Percentiles rank a stretch among this genome's conserved stretches.
Conservation (phyloP, 1,140 invertebrate species). For the Bombyx mandarina region DNA sequence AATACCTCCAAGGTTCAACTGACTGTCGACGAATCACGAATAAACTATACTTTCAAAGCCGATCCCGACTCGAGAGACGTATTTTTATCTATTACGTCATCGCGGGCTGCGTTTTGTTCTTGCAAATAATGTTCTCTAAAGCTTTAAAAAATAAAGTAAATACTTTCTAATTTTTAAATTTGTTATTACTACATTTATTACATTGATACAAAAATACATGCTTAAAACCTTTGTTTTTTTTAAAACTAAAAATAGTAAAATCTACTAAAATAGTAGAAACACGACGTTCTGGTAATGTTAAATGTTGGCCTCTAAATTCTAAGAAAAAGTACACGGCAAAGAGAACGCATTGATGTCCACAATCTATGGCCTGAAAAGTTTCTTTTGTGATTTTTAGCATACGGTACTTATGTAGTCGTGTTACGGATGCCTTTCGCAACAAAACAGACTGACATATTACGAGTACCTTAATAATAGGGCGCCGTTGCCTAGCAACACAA, state of each 20-base stretch:
- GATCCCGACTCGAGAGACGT: conserved; percentile 24
- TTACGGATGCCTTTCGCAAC: too few relatives aligned
- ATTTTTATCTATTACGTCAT: conserved; percentile 61
- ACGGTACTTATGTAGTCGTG: too few relatives aligned
- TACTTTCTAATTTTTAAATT: too few relatives aligned
- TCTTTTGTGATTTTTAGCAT: too few relatives aligned
- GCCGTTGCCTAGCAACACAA: conserved; percentile 42
- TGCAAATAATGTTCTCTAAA: background rate
- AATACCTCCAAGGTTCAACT: conserved; percentile 32
- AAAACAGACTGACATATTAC: background rate
- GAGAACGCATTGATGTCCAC: too few relatives aligned
- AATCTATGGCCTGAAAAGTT: too few relatives aligned
- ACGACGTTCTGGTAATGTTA: too few relatives aligned
- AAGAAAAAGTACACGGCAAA: too few relatives aligned
- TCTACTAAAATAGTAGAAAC: too few relatives aligned
- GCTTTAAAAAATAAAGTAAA: background rate
- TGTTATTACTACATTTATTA: background rate
- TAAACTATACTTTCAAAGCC: conserved; percentile 13
- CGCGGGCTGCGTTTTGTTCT: conserved; percentile 30
- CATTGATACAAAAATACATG: background rate
- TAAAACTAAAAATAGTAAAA: background rate
- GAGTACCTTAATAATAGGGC: background rate
- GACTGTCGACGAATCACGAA: conserved; percentile 12
- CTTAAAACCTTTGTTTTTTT: background rate
- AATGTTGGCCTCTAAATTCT: too few relatives aligned